These are phyloP conservation scores for Chydorus sphaericus DNA, from an alignment of 2,888 invertebrate species.

Conservation along the genomic window DNA sequence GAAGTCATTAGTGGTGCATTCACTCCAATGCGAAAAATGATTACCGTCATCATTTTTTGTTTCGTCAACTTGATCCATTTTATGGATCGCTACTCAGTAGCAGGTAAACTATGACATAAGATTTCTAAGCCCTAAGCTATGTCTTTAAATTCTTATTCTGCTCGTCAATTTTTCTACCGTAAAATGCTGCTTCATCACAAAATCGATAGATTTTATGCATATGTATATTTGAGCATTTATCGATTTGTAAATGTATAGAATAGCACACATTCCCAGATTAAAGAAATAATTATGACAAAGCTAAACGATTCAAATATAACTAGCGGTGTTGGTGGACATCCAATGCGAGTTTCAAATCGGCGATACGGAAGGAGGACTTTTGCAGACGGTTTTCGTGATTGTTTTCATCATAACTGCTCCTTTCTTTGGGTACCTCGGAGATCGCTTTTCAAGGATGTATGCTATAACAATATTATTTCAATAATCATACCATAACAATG, in stretches of 20 bases:
- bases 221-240: too few relatives aligned
- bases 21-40: too few relatives aligned
- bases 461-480: too few relatives aligned
- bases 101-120: slow-evolving; percentile 1
- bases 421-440: slow-evolving; percentile 92
- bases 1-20: too few relatives aligned
- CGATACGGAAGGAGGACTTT: slow-evolving; percentile 68
- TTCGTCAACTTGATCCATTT: slow-evolving; percentile 13
- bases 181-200: too few relatives aligned
- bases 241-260: too few relatives aligned
- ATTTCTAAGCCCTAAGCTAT: too few relatives aligned
- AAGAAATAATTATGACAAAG: not conserved
- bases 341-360: slow-evolving; percentile 56
- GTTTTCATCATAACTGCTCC: slow-evolving; percentile 98
- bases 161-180: too few relatives aligned
- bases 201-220: too few relatives aligned
- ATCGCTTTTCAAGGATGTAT: slow-evolving; percentile 71
- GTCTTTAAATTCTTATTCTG: too few relatives aligned
- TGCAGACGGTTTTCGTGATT: slow-evolving; percentile 87
- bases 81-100: slow-evolving; percentile 12
- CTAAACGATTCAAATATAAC: slow-evolving; percentile 50
- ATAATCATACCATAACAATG: too few relatives aligned
- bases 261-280: too few relatives aligned
- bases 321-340: slow-evolving; percentile 55
- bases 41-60: slow-evolving; percentile 10